phyloP scores from a whole-genome alignment of 2,797 vertebrate genomes.

The Triplophysa bombifrons region DNA sequence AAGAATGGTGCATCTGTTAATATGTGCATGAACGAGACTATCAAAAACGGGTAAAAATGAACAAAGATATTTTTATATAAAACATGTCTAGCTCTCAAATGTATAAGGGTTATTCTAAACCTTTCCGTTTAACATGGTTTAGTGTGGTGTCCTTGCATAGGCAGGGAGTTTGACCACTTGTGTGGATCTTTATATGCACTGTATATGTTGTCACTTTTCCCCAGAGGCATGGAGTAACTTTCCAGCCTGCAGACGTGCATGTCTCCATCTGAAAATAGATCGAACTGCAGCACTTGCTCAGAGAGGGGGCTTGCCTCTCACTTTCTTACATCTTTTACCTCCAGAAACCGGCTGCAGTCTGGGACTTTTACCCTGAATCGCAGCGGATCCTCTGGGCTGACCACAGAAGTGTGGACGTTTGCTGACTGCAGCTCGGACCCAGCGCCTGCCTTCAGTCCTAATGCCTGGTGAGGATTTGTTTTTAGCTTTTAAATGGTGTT shows the following conservation, averaged over 20 bases:
- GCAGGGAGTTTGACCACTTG: slow-evolving; percentile 51
- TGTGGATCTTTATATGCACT: slow-evolving; percentile 47
- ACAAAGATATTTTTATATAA: neutral
- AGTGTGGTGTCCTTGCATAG: slow-evolving; percentile 27
- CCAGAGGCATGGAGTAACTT: slow-evolving; percentile 60
- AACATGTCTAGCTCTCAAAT: no score
- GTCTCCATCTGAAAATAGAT: slow-evolving; percentile 81
- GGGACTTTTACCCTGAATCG: slow-evolving; percentile 66
- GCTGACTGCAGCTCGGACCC: slow-evolving; percentile 39
- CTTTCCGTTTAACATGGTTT: neutral
- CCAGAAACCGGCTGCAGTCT: slow-evolving; percentile 71
- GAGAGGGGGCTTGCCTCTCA: slow-evolving; percentile 49
- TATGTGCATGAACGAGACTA: neutral
- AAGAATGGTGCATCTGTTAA: neutral
- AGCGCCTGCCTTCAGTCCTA: slow-evolving; percentile 50
- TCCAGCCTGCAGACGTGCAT: slow-evolving; percentile 69
- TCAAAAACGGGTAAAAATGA: neutral
- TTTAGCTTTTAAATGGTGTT: neutral
- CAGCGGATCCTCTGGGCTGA: slow-evolving; percentile 46
- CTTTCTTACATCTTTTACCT: slow-evolving; percentile 69
- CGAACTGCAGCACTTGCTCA: slow-evolving; percentile 63
- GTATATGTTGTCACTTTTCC: slow-evolving; percentile 65
- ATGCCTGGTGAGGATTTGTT: slow-evolving; percentile 56
- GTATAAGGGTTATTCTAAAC: neutral
- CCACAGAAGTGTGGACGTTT: slow-evolving; percentile 38